A percentile compares a stretch with the other conserved stretches of the same genome.
Conservation (phyloP, 2,113 vertebrate genomes). For the Eurystomus gularis region DNA sequence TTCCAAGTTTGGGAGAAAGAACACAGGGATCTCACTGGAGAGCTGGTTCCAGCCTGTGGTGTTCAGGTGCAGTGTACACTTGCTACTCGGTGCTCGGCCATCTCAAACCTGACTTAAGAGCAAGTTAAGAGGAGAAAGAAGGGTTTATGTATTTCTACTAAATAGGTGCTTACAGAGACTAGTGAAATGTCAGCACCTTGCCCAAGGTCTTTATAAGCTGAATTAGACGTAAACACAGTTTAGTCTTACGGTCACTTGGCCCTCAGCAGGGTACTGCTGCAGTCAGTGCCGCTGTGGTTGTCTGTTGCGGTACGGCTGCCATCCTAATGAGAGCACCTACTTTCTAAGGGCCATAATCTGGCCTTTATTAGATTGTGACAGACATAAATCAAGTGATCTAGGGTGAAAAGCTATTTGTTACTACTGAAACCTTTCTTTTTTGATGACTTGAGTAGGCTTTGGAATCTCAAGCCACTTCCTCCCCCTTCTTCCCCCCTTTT, state of each 20-base stretch:
- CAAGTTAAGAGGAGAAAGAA: neutral
- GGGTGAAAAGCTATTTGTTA: neutral
- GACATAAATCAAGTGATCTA: neutral
- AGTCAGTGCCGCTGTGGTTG: neutral
- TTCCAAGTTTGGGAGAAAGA: neutral
- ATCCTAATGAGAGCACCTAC: neutral
- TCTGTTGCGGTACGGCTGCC: neutral
- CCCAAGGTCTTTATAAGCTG: neutral
- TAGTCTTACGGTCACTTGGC: neutral
- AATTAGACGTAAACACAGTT: neutral
- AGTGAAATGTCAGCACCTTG: neutral
- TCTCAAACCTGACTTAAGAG: neutral
- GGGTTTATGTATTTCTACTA: neutral
- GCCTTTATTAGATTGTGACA: neutral
- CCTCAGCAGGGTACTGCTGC: neutral
- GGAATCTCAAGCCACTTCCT: neutral
- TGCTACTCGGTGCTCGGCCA: neutral
- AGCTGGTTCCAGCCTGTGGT: neutral
- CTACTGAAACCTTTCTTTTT: neutral
- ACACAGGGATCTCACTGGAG: neutral
- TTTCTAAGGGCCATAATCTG: neutral
- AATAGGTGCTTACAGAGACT: neutral
- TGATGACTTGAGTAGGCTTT: neutral
- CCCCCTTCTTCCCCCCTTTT: neutral
- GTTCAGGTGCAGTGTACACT: neutral